Evolutionary conservation across 1,140 invertebrate genomes (phyloP), one percentile per base, ranked within the genome.

Genomic region (Dreissena rostriformis): DNA sequence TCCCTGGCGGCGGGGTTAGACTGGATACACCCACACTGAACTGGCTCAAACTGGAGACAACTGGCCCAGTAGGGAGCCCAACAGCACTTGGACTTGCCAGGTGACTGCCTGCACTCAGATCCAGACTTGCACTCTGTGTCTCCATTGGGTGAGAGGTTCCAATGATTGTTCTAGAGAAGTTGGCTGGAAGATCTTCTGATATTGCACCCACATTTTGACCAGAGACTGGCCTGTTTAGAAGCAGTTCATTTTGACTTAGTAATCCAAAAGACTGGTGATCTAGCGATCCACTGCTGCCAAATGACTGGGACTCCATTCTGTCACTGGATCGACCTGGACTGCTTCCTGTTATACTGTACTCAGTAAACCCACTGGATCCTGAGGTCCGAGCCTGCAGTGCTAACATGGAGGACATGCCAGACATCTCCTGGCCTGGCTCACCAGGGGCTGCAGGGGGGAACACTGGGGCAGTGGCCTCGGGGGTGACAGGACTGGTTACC

Each of bases 261-360:
- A 67, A 61, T 17, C 70, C 73, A 55, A 82, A 52, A 1, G 29
- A n/a, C 53, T 26, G 29, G 39, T 49, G 73, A 71, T 24, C 71
- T 82, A 17, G 70, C 55, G 19, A 5, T 28, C 17, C 52, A 52
- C 71, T 61, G n/a, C 79, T 66, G 2, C 17, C 57, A 39, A 39
- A 39, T 39, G 39, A 39, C 22, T 51, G 29, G 14, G 79, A 82
- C 10, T 66, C 70, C 4, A 61, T 63, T 51, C 79, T 82, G 14
- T 55, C 10, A 39, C 79, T 70, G 7, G 29, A 71, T 11, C 70
- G 29, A n/a, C 65, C 79, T 7, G 67, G 57, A 26, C 79, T 82
- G 14, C 72, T 61, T 0, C 70, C 70, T 19, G 79, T 67, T 8
- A 82, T 55, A 67, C 79, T 82, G 53, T 82, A 82, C 49, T 82